A percentile compares a stretch with the other conserved stretches of the same genome.
Conservation (phyloP, 2,797 vertebrate genomes). For the Tauraco hartlaubi region DNA sequence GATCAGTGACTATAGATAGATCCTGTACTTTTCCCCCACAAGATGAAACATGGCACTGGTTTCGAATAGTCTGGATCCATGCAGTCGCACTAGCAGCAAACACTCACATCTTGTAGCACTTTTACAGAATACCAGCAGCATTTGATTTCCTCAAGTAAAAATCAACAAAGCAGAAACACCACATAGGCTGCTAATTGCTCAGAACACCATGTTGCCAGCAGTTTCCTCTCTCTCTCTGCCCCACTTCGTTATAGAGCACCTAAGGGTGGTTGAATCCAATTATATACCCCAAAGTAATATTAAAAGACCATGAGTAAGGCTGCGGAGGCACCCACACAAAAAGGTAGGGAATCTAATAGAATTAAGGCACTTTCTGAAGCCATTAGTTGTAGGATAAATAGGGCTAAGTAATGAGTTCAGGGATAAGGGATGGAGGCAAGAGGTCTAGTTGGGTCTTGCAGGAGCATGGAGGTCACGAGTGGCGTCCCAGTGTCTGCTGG, state of each 20-base stretch:
- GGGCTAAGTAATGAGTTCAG: neutral
- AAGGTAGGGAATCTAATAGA: neutral
- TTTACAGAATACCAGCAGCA: neutral
- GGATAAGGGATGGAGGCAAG: neutral
- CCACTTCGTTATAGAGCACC: neutral
- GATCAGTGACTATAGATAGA: constrained; percentile 27
- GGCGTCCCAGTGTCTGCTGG: neutral
- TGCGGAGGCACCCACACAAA: neutral
- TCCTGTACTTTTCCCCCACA: neutral
- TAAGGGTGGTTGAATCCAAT: neutral
- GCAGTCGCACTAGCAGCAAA: neutral
- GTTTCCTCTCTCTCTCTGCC: neutral
- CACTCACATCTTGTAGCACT: neutral
- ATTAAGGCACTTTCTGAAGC: constrained; percentile 12
- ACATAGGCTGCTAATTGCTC: neutral
- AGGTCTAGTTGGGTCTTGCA: neutral
- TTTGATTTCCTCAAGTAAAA: neutral
- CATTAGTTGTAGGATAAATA: neutral
- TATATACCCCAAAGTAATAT: neutral
- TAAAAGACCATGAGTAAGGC: neutral
- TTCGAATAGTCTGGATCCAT: neutral
- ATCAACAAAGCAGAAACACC: neutral
- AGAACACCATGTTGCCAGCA: neutral
- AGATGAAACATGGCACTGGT: neutral
- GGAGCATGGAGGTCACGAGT: neutral